These are phyloP conservation scores for Aeoliscus strigatus DNA, from an alignment of 2,797 vertebrate genomes.

Conservation along the genomic window DNA sequence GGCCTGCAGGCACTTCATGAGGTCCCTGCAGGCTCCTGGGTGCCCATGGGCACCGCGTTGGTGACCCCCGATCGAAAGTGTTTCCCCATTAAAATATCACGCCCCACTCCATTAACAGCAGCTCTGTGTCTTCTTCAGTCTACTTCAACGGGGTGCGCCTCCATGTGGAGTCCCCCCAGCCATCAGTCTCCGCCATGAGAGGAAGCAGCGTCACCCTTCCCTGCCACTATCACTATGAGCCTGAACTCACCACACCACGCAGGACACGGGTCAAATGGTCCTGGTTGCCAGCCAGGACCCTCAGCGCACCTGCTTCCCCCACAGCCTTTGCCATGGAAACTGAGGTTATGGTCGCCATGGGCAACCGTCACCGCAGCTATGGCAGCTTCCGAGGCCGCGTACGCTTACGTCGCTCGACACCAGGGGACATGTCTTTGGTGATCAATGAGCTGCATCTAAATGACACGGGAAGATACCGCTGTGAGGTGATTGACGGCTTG, in stretches of 20 bases:
- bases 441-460: constrained; percentile 77
- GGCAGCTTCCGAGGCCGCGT: constrained; percentile 82
- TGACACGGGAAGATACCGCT: constrained; percentile 86
- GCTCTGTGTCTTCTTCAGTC: constrained; percentile 38
- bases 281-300: constrained; percentile 73
- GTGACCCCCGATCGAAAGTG: no score
- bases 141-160: constrained; percentile 78
- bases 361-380: constrained; percentile 77
- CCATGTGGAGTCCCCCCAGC: constrained; percentile 78
- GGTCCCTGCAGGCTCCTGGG: no score
- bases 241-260: constrained; percentile 59
- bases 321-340: constrained; percentile 68
- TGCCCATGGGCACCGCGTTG: no score
- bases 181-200: constrained; percentile 73
- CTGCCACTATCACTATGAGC: constrained; percentile 81
- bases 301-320: constrained; percentile 11
- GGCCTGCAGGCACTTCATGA: no score
- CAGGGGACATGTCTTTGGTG: constrained; percentile 77
- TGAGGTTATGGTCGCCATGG: constrained; percentile 85
- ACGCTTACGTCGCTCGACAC: constrained; percentile 59
- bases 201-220: constrained; percentile 84
- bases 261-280: constrained; percentile 88
- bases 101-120: no score
- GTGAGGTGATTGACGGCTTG: constrained; percentile 89
- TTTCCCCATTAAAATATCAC: no score